Percentiles rank a stretch among this genome's conserved stretches.
phyloP scores from a whole-genome alignment of 2,797 vertebrate species.

The Podargus strigoides region DNA sequence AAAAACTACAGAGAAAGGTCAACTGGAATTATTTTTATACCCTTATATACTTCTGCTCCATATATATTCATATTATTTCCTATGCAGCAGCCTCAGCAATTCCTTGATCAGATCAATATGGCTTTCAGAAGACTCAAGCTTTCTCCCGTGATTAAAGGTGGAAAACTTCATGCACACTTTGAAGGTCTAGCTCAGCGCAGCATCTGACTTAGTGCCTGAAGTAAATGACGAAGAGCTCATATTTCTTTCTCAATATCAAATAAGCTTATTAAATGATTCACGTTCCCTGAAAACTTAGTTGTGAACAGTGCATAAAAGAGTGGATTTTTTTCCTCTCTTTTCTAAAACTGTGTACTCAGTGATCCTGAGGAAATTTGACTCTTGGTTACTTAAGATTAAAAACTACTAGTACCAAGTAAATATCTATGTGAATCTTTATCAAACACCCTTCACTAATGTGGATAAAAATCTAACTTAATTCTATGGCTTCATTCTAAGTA shows the following conservation, averaged over 20 bases:
- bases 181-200: not conserved
- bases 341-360: not conserved
- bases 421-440: not conserved
- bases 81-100: not conserved
- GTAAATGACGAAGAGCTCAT: not conserved
- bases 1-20: not conserved
- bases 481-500: not conserved
- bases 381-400: not conserved
- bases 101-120: slow-evolving; percentile 1
- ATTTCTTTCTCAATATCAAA: not conserved
- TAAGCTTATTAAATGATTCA: not conserved
- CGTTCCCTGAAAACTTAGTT: not conserved
- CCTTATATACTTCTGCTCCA: not conserved
- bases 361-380: not conserved
- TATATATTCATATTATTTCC: not conserved
- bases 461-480: not conserved
- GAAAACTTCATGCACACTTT: not conserved
- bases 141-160: not conserved
- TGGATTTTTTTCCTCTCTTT: not conserved
- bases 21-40: not conserved
- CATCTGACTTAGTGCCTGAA: not conserved
- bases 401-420: not conserved
- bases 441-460: not conserved
- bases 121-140: slow-evolving; percentile 2
- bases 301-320: not conserved